phyloP scores from a whole-genome alignment of 2,888 invertebrate genomes.

The Mesoligia furuncula region DNA sequence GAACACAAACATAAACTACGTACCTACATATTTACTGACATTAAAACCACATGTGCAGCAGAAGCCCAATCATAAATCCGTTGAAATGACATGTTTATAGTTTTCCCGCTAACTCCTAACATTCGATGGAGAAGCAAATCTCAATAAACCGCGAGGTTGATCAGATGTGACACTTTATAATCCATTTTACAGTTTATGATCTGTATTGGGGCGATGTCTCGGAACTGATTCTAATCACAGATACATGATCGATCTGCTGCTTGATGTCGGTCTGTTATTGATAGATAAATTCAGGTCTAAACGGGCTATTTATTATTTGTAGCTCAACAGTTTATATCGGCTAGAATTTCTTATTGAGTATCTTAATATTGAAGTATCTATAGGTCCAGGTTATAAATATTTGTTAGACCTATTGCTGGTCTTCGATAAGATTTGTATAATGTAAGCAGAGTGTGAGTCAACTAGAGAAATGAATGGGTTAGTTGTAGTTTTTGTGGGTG shows the following conservation, averaged over 20 bases:
- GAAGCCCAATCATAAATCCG: conserved; percentile 64
- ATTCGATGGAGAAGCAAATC: conserved; percentile 54
- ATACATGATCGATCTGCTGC: conserved; percentile 56
- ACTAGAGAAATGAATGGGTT: conserved; percentile 50
- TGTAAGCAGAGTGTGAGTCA: conserved; percentile 54
- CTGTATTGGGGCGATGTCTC: conserved; percentile 53
- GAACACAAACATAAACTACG: conserved; percentile 65
- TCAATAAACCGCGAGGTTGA: conserved; percentile 76
- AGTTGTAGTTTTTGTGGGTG: conserved; percentile 56
- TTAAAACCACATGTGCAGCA: conserved; percentile 62
- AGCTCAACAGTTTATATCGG: conserved; percentile 37
- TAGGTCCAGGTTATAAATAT: conserved; percentile 60
- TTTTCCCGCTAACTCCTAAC: conserved; percentile 56
- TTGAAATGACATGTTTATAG: conserved; percentile 60
- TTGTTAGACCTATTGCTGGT: conserved; percentile 48
- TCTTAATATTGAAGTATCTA: conserved; percentile 52
- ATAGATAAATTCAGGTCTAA: conserved; percentile 47
- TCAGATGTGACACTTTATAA: conserved; percentile 75
- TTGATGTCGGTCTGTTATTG: conserved; percentile 49
- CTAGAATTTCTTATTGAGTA: conserved; percentile 40
- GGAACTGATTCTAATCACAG: conserved; percentile 57
- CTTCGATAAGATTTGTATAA: conserved; percentile 58
- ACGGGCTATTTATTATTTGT: conserved; percentile 45
- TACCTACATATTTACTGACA: conserved; percentile 52
- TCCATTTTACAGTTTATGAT: conserved; percentile 76